Base-by-base conservation (phyloP, 2,888 invertebrate species). In the Pyralis farinalis region DNA sequence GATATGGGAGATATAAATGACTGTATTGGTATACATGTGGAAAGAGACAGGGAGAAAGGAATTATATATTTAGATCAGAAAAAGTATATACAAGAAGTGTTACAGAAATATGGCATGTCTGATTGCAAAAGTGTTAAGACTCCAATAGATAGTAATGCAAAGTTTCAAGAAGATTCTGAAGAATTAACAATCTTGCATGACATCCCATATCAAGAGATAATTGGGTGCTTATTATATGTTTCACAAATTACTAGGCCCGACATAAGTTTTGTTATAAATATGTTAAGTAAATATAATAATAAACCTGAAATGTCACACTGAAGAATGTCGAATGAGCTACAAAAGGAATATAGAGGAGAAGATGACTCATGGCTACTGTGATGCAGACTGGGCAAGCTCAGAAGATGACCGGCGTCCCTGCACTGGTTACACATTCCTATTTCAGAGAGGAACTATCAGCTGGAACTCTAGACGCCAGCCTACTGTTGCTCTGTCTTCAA, bases 301-400 rank as follows among this genome's bases (percentile, higher is more conserved):
- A 31, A 43, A 39, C 50, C 51, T 34, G 43, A 34, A 7, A 16
- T 4, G 30, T 30, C 52, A 45, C 59, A 59, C 12, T 58, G 51
- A 51, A 56, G 12, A 56, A 63, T 16, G 30, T 62, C 5, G 43
- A 58, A 44, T 53, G 49, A 11, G 54, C 51, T 0, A 47, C 16
- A 43, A 0, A 50, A 46, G 27, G 7, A 49, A 34, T 30, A 16
- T 5, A 54, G 41, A 41, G 12, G 6, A 10, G 45, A 31, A 43
- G 43, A 49, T 6, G 43, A 30, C 8, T 34, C 34, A 6, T 38
- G 54, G 48, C 1, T 53, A 50, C 39, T 53, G 52, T 37, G 47
- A 62, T 50, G 44, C 63, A 12, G 62, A 65, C 33, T 63, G 58
- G 62, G 62, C 54, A 0, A 46, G 33, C 10, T 37, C 47, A 11